These are phyloP conservation scores for Nebria salina DNA, from an alignment of 2,888 invertebrate genomes.

Conservation along the genomic window DNA sequence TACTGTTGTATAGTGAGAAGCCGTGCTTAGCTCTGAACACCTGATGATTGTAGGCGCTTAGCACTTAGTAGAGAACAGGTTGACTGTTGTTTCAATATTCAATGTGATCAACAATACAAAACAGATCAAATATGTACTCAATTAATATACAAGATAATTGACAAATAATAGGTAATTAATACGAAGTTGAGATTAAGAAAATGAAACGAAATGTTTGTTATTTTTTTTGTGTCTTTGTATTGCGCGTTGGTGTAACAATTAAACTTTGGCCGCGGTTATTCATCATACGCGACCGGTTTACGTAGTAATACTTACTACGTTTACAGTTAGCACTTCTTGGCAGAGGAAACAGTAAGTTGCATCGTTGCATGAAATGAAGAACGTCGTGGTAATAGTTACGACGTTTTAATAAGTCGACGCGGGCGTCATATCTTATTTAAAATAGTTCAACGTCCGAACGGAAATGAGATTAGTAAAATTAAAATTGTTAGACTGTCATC, in stretches of 20 bases:
- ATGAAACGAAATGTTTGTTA: too few relatives aligned
- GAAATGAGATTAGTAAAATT: background rate
- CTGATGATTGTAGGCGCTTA: slow-evolving; percentile 14
- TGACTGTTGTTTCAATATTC: background rate
- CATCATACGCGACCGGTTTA: too few relatives aligned
- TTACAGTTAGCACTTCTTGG: background rate
- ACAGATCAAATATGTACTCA: too few relatives aligned
- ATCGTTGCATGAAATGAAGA: background rate
- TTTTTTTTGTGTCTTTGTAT: too few relatives aligned
- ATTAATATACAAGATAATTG: too few relatives aligned
- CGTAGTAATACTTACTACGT: background rate
- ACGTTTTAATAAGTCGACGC: background rate
- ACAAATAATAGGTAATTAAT: too few relatives aligned
- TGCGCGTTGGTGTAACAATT: too few relatives aligned
- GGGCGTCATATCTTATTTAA: background rate
- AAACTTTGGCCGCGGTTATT: too few relatives aligned
- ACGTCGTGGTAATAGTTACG: background rate
- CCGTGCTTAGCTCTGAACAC: too few relatives aligned
- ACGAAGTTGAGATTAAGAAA: too few relatives aligned
- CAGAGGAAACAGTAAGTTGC: slow-evolving; percentile 1
- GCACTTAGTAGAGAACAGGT: background rate
- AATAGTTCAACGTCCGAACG: background rate
- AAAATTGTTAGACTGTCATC: background rate
- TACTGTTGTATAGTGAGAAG: slow-evolving; percentile 36
- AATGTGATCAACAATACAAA: too few relatives aligned